Evolutionary conservation across 2,888 invertebrate genomes (phyloP), one percentile per base, ranked within the genome.

Genomic region (Choristoneura rosaceana): DNA sequence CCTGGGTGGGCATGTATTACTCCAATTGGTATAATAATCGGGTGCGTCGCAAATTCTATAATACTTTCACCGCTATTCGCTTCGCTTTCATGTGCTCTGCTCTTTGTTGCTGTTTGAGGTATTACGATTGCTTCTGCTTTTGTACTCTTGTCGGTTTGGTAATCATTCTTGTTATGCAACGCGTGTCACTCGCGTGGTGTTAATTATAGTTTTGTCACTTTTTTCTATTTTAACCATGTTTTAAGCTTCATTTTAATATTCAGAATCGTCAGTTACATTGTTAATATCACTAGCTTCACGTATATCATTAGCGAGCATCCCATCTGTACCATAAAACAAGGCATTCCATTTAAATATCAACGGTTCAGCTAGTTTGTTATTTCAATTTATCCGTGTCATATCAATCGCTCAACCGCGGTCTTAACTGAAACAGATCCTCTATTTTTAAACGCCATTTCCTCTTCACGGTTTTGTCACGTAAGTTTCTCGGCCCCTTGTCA

Each of bases 31-130:
- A 81, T 87, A 86, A 87, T 86, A 78, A 82, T 77, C 79, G 81
- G 85, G 85, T 86, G 87, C 87, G 88, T 90, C 89, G 86, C 87
- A 77, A 84, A 88, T 87, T 89, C 90, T 84, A 88, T 88, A 86
- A 80, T 84, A 90, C 91, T 91, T 91, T 91, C 91, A 89, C 91
- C 85, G 70, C 52, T 77, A 85, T 74, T 74, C 74, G 84, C 84
- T 86, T 88, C 86, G 87, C 89, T 90, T 89, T 89, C 87, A 81
- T 87, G 82, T 83, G 80, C 84, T 83, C 85, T 86, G 81, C 77
- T 77, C 76, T 74, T 78, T 77, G 76, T 76, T 74, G 76, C 59
- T 76, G 33, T 34, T 63, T 59, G 34, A 52, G 62, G 74, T 73
- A 7, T 62, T 75, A 58, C 76, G 75, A 76, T 77, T 76, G 74